Conservation (phyloP, 2,888 invertebrate species). For the Tetheella fluctuosa region DNA sequence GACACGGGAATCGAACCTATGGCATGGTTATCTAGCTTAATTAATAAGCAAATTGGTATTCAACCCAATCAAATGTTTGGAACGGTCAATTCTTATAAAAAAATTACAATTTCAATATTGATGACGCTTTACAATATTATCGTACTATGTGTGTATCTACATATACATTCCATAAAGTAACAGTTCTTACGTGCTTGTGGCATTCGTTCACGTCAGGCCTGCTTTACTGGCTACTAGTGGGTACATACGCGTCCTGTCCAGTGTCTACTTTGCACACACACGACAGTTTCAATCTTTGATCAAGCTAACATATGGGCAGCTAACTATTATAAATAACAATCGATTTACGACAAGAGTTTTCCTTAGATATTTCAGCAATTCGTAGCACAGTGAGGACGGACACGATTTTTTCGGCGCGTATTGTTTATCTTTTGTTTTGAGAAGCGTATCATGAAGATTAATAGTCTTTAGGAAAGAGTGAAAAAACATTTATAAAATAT, state of each 20-base stretch:
- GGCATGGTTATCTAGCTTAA: too few relatives aligned
- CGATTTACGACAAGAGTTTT: not conserved
- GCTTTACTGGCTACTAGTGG: not conserved
- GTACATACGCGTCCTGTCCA: not conserved
- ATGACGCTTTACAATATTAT: too few relatives aligned
- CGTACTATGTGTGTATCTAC: not conserved
- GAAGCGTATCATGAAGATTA: not conserved
- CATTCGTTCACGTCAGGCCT: not conserved
- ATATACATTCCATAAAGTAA: not conserved
- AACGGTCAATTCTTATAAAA: too few relatives aligned
- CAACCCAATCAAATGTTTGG: too few relatives aligned
- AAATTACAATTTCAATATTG: too few relatives aligned
- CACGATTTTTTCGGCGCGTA: not conserved
- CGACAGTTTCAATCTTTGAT: not conserved
- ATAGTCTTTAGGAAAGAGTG: not conserved
- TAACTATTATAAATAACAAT: conserved; percentile 1
- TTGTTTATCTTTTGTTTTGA: not conserved
- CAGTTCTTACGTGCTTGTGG: too few relatives aligned
- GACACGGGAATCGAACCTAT: too few relatives aligned
- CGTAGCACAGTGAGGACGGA: not conserved
- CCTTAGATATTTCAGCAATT: not conserved
- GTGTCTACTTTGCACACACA: not conserved
- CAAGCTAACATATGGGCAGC: not conserved
- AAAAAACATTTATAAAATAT: not conserved
- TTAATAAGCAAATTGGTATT: too few relatives aligned